A percentile compares a stretch with the other conserved stretches of the same genome.
Conservation (phyloP, 2,888 invertebrate species). For the Drosophila neotestacea region DNA sequence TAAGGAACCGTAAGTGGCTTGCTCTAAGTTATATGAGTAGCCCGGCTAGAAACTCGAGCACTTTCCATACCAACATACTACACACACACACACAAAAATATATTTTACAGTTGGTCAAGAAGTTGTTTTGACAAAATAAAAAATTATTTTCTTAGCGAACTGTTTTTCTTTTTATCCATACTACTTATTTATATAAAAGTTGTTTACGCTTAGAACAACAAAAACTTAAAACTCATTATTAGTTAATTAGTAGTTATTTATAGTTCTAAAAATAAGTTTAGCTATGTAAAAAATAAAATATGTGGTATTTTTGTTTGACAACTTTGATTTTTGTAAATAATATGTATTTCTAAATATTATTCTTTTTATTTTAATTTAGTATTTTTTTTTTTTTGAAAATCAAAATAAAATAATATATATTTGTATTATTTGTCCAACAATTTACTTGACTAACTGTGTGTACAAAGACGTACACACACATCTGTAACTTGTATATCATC, state of each 20-base stretch:
- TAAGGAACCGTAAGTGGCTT: conserved; percentile 82
- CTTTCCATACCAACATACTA: conserved; percentile 32
- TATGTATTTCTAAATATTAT: too few relatives aligned
- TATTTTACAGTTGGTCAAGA: background rate
- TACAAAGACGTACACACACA: conserved; percentile 8
- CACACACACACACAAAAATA: conserved; percentile 1
- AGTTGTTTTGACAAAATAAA: conserved; percentile 1
- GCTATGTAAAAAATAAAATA: background rate
- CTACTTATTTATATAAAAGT: too few relatives aligned
- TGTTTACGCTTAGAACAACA: too few relatives aligned
- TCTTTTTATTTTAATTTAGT: background rate
- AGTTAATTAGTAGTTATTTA: too few relatives aligned
- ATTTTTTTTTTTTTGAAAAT: background rate
- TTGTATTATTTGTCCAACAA: background rate
- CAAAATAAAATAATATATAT: background rate
- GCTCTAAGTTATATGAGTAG: conserved; percentile 39
- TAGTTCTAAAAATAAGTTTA: too few relatives aligned
- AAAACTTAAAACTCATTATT: too few relatives aligned
- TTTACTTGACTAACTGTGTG: background rate
- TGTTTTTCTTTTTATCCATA: too few relatives aligned
- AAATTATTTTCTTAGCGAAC: too few relatives aligned
- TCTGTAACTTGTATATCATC: conserved; percentile 36
- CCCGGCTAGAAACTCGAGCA: conserved; percentile 66
- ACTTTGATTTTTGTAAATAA: too few relatives aligned
- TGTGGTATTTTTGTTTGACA: too few relatives aligned